Conservation (phyloP, 2,113 vertebrate species). For the Syngnathus floridae region DNA sequence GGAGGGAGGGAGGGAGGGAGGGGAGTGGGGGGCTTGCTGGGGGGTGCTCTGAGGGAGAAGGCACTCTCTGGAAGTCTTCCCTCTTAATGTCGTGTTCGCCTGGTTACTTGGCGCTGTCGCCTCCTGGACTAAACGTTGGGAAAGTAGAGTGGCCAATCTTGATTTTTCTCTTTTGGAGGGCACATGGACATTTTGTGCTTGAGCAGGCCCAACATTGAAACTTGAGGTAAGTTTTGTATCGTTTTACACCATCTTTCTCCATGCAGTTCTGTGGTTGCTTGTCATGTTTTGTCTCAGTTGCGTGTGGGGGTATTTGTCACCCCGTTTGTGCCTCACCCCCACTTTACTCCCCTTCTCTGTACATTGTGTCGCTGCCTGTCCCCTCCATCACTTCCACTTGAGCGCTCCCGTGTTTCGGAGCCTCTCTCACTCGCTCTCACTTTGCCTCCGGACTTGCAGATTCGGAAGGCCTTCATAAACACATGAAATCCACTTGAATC, state of each 20-base stretch:
- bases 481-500: constrained; percentile 37
- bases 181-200: background rate
- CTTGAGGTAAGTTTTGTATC: constrained; percentile 52
- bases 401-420: constrained; percentile 59
- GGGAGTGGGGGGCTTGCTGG: constrained; percentile 6
- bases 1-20: constrained; percentile 11
- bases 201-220: constrained; percentile 28
- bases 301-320: constrained; percentile 64
- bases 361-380: constrained; percentile 62
- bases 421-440: constrained; percentile 9
- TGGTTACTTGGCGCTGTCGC: constrained; percentile 43
- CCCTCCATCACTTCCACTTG: constrained; percentile 70
- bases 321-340: constrained; percentile 36
- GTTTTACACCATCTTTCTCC: constrained; percentile 3
- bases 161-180: constrained; percentile 22
- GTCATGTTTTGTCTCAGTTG: constrained; percentile 57
- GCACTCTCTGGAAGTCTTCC: constrained; percentile 55
- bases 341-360: constrained; percentile 45
- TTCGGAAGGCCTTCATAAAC: constrained; percentile 48
- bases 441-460: constrained; percentile 11
- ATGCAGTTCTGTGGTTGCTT: constrained; percentile 43
- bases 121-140: constrained; percentile 34
- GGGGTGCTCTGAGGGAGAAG: constrained; percentile 32
- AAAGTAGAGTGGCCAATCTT: constrained; percentile 17
- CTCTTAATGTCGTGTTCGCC: constrained; percentile 52